Evolutionary conservation across 2,888 invertebrate genomes (phyloP).

Genomic region (Apomyelois bistriatella): DNA sequence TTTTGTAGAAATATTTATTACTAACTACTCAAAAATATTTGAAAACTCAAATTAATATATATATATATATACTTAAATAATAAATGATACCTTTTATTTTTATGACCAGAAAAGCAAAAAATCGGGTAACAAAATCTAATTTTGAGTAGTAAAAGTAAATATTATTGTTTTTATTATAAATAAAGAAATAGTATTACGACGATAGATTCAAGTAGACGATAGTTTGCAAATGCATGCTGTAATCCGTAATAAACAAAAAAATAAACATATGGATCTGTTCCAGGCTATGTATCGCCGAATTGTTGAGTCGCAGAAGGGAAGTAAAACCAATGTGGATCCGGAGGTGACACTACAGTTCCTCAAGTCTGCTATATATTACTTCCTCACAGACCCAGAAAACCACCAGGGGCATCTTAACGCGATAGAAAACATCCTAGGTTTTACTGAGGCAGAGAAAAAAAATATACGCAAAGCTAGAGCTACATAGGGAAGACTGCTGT

Average conservation of each 20-base stretch:
- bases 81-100: too few species aligned
- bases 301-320: slow-evolving; percentile 86
- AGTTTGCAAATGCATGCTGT: slow-evolving; percentile 11
- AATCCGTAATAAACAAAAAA: background rate
- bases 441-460: slow-evolving; percentile 88
- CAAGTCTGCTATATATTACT: slow-evolving; percentile 95
- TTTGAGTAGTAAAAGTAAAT: background rate
- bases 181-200: background rate
- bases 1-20: background rate
- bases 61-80: too few species aligned
- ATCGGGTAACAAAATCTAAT: background rate
- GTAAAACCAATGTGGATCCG: slow-evolving; percentile 89
- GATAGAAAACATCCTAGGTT: slow-evolving; percentile 94
- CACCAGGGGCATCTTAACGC: slow-evolving; percentile 93
- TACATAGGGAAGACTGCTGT: slow-evolving; percentile 63
- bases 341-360: slow-evolving; percentile 95
- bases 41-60: too few species aligned
- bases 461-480: slow-evolving; percentile 87
- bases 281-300: slow-evolving; percentile 93
- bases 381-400: slow-evolving; percentile 93
- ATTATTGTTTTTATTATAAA: too few species aligned
- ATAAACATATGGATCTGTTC: slow-evolving; percentile 31
- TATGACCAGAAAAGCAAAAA: too few species aligned
- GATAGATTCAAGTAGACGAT: background rate
- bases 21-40: background rate